These are phyloP conservation scores for Mechanitis mazaeus DNA, from an alignment of 2,888 invertebrate species.

Conservation along the genomic window DNA sequence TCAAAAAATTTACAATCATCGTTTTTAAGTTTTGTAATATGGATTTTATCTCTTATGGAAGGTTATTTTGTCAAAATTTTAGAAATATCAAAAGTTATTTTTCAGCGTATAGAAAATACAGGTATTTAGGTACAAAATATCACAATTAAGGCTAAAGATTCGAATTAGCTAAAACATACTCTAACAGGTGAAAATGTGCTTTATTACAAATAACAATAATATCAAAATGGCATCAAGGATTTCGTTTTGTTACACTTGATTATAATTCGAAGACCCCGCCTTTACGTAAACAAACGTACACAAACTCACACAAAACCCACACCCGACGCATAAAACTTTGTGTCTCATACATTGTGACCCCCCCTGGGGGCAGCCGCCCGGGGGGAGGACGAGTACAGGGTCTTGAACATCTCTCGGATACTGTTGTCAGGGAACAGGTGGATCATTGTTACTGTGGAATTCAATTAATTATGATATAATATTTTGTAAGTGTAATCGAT, in stretches of 20 bases:
- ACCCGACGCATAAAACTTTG: not conserved
- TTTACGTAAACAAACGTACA: not conserved
- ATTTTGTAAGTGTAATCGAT: too few relatives aligned
- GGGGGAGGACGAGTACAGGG: conserved; percentile 82
- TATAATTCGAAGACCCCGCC: conserved; percentile 10
- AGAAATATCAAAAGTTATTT: conserved; percentile 14
- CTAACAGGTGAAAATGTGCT: conserved; percentile 5
- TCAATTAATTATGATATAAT: not conserved
- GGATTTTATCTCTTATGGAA: not conserved
- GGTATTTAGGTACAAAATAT: conserved; percentile 25
- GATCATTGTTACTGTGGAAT: conserved; percentile 71
- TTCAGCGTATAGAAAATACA: conserved; percentile 7
- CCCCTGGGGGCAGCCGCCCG: conserved; percentile 57
- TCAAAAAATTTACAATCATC: not conserved
- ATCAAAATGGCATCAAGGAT: conserved; percentile 5
- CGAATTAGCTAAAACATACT: conserved; percentile 5
- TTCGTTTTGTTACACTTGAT: conserved; percentile 4
- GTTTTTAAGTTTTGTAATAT: not conserved
- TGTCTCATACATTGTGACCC: conserved; percentile 44
- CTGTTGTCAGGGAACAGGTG: conserved; percentile 89
- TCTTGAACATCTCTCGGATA: conserved; percentile 82
- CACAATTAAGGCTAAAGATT: conserved; percentile 18
- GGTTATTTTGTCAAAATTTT: conserved; percentile 1
- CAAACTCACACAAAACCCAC: too few relatives aligned
- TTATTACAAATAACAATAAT: conserved; percentile 1